Evolutionary conservation across 2,888 invertebrate species (phyloP), one percentile per base, ranked within the genome.

Genomic region (Muschampia plurimacula): DNA sequence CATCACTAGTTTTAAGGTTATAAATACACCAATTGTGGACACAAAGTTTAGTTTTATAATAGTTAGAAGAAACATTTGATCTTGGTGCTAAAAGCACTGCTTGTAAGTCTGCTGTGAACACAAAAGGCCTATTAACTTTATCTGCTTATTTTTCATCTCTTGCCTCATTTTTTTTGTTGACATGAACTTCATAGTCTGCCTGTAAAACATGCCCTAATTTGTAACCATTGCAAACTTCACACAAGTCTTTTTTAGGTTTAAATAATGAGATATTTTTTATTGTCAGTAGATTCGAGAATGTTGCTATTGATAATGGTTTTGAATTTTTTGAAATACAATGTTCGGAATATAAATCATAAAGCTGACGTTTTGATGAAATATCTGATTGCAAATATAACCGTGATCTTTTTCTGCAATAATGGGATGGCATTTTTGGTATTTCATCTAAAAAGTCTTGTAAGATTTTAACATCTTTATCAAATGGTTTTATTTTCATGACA

Each of bases 131-230:
- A 8, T 67, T 68, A 44, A 73, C 69, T 70, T 75, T 76, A 72
- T 78, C 76, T 22, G 32, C 52, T 22, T 73, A 72, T 68, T 77
- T 77, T 59, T 75, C 75, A 44, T 46, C 46, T 75, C 76, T 55
- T 41, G 77, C 78, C 74, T 76, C 73, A 36, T 76, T 66, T 44
- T 76, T 78, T 70, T 70, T 78, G 64, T 74, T 41, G 65, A 71
- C 55, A 49, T 73, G 73, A n/a, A 55, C 15, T 32, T 73, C 4
- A 10, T 57, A 28, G 2, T 13, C 15, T 9, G 66, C 66, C 15
- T 69, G 41, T 10, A 36, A 49, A 60, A 69, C 59, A 46, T 55
- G 46, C 1, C 60, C 62, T 39, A 68, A 49, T 59, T 65, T 73
- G 49, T 36, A 65, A 13, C 69, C 39, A 15, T 69, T 64, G 49